Conservation (phyloP, 2,113 vertebrate species). For the Promerops cafer region DNA sequence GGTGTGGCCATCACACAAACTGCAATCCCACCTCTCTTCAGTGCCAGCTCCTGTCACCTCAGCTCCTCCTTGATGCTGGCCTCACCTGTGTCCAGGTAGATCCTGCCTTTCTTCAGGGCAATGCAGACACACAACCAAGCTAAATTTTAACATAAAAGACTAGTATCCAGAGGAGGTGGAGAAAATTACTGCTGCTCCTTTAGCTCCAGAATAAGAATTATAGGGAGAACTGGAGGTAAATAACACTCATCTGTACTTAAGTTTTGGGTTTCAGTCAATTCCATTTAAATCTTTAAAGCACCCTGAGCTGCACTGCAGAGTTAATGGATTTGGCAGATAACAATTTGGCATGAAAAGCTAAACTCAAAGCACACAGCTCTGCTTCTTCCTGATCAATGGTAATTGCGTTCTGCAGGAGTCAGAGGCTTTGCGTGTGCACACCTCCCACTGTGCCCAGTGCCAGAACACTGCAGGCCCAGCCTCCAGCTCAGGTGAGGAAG, state of each 20-base stretch:
- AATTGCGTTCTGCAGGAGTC: background rate
- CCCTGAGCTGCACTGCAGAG: background rate
- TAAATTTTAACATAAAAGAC: background rate
- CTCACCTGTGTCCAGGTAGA: background rate
- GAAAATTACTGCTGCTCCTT: background rate
- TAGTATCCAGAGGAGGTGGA: background rate
- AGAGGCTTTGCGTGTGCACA: fast-evolving
- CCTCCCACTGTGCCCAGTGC: fast-evolving
- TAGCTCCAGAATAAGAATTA: background rate
- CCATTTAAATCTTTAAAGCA: constrained; percentile 11
- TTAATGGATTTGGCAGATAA: background rate
- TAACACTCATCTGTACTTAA: background rate
- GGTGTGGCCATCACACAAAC: fast-evolving
- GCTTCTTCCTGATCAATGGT: background rate
- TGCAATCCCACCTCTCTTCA: background rate
- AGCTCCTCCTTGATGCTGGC: background rate
- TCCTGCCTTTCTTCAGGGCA: background rate
- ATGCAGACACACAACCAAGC: background rate
- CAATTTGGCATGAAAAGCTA: background rate
- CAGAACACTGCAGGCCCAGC: fast-evolving
- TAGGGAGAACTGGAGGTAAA: background rate
- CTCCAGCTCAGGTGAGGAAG: background rate
- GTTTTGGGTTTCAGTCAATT: constrained; percentile 8
- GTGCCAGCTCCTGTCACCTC: background rate
- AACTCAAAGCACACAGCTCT: background rate